These are phyloP conservation scores for Lepus timidus DNA, from an alignment of 2,113 vertebrate species.

Conservation along the genomic window DNA sequence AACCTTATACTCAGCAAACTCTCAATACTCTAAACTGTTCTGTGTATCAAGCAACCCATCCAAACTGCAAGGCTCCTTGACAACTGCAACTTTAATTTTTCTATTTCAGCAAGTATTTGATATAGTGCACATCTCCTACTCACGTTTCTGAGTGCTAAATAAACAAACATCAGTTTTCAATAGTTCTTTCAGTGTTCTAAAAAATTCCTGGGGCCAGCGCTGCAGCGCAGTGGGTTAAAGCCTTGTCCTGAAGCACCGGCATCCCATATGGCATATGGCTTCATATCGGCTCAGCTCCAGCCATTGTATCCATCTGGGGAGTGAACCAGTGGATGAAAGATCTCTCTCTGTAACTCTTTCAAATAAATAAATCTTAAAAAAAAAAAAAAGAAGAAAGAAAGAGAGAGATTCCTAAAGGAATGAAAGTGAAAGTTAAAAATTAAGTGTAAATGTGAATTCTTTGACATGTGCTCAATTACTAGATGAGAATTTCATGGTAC, in stretches of 20 bases:
- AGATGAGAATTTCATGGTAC: neutral
- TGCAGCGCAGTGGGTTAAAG: too few species aligned
- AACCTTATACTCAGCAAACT: constrained; percentile 12
- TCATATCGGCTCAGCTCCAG: too few species aligned
- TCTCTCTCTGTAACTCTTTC: too few species aligned
- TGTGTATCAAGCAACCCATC: neutral
- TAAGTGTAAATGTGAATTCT: neutral
- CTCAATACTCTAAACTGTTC: neutral
- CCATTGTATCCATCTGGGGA: too few species aligned
- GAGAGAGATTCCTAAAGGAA: neutral
- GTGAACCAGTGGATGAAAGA: too few species aligned
- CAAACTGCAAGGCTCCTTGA: neutral
- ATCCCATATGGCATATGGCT: too few species aligned
- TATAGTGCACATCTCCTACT: neutral
- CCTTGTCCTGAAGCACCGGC: too few species aligned
- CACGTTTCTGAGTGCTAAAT: neutral
- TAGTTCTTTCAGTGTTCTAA: neutral
- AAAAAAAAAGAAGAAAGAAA: too few species aligned
- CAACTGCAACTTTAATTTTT: neutral
- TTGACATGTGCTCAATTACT: neutral
- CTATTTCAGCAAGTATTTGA: neutral
- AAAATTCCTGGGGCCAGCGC: too few species aligned
- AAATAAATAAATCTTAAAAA: too few species aligned
- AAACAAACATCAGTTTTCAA: neutral
- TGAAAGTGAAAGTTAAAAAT: neutral